Evolutionary conservation across 2,113 vertebrate species (phyloP).

Genomic region (Perca schrenkii): DNA sequence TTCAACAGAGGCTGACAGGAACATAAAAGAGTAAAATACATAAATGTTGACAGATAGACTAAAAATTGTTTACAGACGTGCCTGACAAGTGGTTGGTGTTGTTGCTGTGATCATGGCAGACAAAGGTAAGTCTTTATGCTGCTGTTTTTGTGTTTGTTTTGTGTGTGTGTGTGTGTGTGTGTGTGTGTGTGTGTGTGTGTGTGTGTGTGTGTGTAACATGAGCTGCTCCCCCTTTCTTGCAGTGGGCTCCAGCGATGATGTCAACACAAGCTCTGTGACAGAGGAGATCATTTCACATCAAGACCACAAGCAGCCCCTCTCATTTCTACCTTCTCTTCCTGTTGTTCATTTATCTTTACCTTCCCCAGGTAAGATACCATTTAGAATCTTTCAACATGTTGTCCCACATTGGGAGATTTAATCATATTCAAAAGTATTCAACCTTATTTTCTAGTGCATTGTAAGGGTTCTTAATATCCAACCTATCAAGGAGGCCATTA

Average conservation of each 20-base stretch:
- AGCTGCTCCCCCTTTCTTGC: conserved; percentile 18
- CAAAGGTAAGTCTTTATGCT: conserved; percentile 33
- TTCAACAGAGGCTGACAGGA: not conserved
- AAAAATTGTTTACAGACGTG: not conserved
- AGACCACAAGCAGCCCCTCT: conserved; percentile 20
- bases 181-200: not conserved
- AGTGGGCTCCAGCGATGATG: conserved; percentile 29
- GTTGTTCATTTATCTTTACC: not conserved
- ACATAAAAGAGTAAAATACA: not conserved
- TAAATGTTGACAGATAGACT: not conserved
- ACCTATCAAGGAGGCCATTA: not conserved
- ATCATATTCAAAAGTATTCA: not conserved
- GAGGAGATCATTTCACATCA: conserved; percentile 28
- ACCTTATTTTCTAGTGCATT: no score
- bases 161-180: not conserved
- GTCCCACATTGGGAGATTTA: not conserved
- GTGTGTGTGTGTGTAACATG: conserved; percentile 6
- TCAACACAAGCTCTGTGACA: conserved; percentile 23
- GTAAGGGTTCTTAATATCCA: not conserved
- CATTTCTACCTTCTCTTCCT: conserved; percentile 37
- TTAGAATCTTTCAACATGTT: not conserved
- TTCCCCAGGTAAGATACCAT: conserved; percentile 31
- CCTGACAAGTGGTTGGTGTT: conserved; percentile 27
- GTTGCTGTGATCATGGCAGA: conserved; percentile 37
- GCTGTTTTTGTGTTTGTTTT: not conserved